A percentile compares a stretch with the other conserved stretches of the same genome.
Conservation (phyloP, 2,888 invertebrate species). For the Synanthedon myopaeformis region DNA sequence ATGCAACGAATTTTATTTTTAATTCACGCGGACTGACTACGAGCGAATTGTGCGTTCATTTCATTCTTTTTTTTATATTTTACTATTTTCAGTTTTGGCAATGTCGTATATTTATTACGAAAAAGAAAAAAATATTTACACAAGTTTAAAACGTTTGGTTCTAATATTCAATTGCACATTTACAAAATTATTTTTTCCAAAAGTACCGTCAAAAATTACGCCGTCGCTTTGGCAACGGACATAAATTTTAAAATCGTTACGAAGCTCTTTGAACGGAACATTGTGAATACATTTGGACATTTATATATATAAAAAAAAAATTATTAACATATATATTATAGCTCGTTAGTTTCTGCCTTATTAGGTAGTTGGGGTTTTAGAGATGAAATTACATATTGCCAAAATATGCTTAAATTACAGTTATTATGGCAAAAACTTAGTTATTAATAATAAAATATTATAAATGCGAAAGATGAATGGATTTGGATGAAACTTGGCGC, state of each 20-base stretch:
- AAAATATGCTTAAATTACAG: too few species aligned
- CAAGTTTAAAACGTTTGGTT: neutral
- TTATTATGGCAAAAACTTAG: too few species aligned
- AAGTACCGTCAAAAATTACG: too few species aligned
- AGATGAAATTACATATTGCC: too few species aligned
- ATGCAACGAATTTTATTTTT: too few species aligned
- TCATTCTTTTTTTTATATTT: too few species aligned
- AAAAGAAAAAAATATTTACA: neutral
- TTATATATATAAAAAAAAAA: neutral
- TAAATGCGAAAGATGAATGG: too few species aligned
- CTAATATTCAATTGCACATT: neutral
- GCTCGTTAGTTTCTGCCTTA: neutral
- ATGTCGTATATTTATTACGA: constrained; percentile 11
- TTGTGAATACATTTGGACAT: neutral
- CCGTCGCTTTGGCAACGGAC: too few species aligned
- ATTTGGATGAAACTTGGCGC: too few species aligned
- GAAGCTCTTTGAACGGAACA: neutral
- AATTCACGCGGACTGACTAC: too few species aligned
- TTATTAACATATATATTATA: neutral
- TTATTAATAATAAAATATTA: too few species aligned
- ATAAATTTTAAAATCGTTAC: neutral
- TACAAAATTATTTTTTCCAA: too few species aligned
- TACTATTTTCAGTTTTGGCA: constrained; percentile 47
- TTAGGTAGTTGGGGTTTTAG: neutral
- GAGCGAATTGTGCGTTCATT: constrained; percentile 26